phyloP scores from a whole-genome alignment of 2,797 vertebrate genomes.

The Chaunax sp. region DNA sequence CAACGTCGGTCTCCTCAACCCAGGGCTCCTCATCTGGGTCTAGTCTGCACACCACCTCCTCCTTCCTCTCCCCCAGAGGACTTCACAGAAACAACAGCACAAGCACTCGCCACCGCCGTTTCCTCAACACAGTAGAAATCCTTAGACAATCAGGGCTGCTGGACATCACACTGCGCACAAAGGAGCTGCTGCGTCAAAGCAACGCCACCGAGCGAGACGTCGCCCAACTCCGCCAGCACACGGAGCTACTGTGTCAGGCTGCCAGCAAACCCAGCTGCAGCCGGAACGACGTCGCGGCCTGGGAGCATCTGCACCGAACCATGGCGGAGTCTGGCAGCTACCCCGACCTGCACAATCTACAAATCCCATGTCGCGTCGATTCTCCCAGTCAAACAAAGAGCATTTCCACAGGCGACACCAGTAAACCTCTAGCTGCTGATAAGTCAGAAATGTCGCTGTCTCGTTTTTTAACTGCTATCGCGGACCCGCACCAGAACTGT shows the following conservation, averaged over 20 bases:
- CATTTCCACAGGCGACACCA: constrained; percentile 19
- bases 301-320: constrained; percentile 64
- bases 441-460: constrained; percentile 8
- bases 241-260: constrained; percentile 77
- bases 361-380: constrained; percentile 11
- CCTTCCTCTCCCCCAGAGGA: constrained; percentile 29
- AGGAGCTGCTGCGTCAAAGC: constrained; percentile 81
- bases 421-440: constrained; percentile 9
- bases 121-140: constrained; percentile 80
- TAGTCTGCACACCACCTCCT: constrained; percentile 13
- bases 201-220: constrained; percentile 70
- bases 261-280: constrained; percentile 30
- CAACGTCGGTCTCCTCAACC: constrained; percentile 34
- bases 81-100: constrained; percentile 33
- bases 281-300: constrained; percentile 29
- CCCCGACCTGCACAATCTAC: constrained; percentile 52
- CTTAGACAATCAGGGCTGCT: constrained; percentile 79
- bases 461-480: constrained; percentile 17
- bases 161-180: constrained; percentile 80
- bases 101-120: constrained; percentile 65
- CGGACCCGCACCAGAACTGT: constrained; percentile 24
- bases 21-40: constrained; percentile 51
- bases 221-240: constrained; percentile 77
- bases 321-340: constrained; percentile 79
- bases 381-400: constrained; percentile 9